Conservation (phyloP, 2,888 invertebrate species). For the Trilocha varians region DNA sequence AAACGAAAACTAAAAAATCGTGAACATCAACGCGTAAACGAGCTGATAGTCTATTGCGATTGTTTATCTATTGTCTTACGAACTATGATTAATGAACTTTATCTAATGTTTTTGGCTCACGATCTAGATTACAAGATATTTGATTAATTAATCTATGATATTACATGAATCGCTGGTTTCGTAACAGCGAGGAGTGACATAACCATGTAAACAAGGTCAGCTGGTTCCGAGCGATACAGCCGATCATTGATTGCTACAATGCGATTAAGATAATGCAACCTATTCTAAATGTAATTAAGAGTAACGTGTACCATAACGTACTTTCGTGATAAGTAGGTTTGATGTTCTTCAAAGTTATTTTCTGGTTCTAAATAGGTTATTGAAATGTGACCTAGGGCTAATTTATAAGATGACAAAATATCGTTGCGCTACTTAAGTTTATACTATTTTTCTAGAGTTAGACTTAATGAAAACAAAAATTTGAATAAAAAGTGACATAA, state of each 20-base stretch:
- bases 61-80: slow-evolving; percentile 4
- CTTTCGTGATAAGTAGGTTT: no score
- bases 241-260: neutral
- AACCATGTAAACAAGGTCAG: slow-evolving; percentile 8
- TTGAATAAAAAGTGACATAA: no score
- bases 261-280: neutral
- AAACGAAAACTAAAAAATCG: neutral
- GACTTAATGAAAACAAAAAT: no score
- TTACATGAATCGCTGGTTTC: slow-evolving; percentile 5
- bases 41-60: neutral
- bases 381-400: no score
- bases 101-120: slow-evolving; percentile 5
- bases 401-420: no score
- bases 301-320: neutral
- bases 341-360: no score
- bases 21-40: neutral
- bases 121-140: slow-evolving; percentile 5
- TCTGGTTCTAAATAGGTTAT: no score
- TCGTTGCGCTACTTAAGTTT: no score
- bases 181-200: slow-evolving; percentile 6
- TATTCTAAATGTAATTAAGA: neutral
- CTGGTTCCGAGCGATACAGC: neutral
- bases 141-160: slow-evolving; percentile 7
- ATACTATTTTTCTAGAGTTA: no score
- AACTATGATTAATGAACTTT: slow-evolving; percentile 6